Conservation (phyloP, 2,113 vertebrate species). For the Oreochromis spilurus region DNA sequence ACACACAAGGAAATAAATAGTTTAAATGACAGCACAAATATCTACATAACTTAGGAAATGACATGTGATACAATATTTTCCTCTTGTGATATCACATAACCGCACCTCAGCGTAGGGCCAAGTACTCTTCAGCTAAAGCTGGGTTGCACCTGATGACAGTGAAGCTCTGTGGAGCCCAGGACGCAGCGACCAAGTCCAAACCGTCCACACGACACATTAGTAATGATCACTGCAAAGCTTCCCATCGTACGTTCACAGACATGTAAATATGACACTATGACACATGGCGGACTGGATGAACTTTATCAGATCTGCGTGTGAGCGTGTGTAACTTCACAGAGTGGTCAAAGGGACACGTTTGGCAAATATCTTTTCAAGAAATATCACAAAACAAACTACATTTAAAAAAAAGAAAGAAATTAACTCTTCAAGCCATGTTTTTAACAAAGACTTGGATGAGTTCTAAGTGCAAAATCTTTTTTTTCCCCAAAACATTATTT, state of each 20-base stretch:
- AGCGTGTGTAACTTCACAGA: neutral
- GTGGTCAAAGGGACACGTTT: slow-evolving; percentile 52
- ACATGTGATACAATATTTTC: slow-evolving; percentile 27
- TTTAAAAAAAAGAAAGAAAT: neutral
- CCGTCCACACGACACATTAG: neutral
- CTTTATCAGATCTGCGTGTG: neutral
- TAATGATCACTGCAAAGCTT: neutral
- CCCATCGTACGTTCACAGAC: neutral
- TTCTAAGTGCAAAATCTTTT: slow-evolving; percentile 64
- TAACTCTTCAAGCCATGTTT: slow-evolving; percentile 60
- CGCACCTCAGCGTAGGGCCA: slow-evolving; percentile 22
- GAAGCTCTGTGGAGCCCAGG: neutral
- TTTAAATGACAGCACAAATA: slow-evolving; percentile 53
- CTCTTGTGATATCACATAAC: slow-evolving; percentile 26
- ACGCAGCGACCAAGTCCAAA: slow-evolving; percentile 45
- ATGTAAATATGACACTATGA: neutral
- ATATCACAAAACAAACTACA: slow-evolving; percentile 19
- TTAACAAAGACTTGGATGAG: slow-evolving; percentile 61
- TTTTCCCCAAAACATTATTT: neutral
- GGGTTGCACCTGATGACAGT: neutral
- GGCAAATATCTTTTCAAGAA: slow-evolving; percentile 15
- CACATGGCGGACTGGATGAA: neutral
- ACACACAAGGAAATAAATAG: slow-evolving; percentile 92
- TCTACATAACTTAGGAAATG: slow-evolving; percentile 82
- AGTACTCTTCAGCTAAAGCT: slow-evolving; percentile 4